A percentile compares a stretch with the other conserved stretches of the same genome.
phyloP scores from a whole-genome alignment of 2,113 vertebrate species.

The Thunnus thynnus region DNA sequence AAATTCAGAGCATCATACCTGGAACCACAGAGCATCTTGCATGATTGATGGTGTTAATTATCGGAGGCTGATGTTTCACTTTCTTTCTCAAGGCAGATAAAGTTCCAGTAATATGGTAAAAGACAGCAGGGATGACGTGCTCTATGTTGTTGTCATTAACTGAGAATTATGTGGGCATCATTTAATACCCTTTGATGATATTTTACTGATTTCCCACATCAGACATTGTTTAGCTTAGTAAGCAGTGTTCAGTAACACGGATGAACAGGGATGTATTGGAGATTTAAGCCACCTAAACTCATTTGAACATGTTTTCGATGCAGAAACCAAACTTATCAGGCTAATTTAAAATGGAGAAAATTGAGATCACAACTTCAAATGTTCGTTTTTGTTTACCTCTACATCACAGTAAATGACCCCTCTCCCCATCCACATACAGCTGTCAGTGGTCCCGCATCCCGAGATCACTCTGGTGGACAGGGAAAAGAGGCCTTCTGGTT shows the following conservation, averaged over 20 bases:
- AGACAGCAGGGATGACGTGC: conserved; percentile 24
- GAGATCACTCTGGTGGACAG: conserved; percentile 38
- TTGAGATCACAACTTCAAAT: neutral
- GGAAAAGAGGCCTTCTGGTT: conserved; percentile 46
- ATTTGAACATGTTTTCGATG: neutral
- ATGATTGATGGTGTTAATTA: conserved; percentile 75
- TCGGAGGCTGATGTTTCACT: conserved; percentile 63
- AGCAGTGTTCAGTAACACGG: neutral
- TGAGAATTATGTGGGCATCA: conserved; percentile 25
- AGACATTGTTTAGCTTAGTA: neutral
- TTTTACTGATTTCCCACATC: conserved; percentile 14
- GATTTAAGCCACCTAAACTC: neutral
- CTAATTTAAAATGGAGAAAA: neutral
- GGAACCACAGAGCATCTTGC: conserved; percentile 55
- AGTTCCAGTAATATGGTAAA: conserved; percentile 51
- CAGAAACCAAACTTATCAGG: neutral
- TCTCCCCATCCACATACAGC: neutral
- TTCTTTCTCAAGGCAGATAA: conserved; percentile 66
- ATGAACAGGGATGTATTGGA: neutral
- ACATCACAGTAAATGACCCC: neutral
- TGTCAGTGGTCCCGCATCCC: conserved; percentile 24
- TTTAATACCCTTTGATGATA: conserved; percentile 6
- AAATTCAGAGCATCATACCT: conserved; percentile 57
- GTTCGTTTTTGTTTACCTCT: neutral
- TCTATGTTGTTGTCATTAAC: conserved; percentile 18